Percentiles rank a stretch among this genome's conserved stretches.
Evolutionary conservation across 2,113 vertebrate genomes (phyloP).

Genomic region (Otocyon megalotis): DNA sequence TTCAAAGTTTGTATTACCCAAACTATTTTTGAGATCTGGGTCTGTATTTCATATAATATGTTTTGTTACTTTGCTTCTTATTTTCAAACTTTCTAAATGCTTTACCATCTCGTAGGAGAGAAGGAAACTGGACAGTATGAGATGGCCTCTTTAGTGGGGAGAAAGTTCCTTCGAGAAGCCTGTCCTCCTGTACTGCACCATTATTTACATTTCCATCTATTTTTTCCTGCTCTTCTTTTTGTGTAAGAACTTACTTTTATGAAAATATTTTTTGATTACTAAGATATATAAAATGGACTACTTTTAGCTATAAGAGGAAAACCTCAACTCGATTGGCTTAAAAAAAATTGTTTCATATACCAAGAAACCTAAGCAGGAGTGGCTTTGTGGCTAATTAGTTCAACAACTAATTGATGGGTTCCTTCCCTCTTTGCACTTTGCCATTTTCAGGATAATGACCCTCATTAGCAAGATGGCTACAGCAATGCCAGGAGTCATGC

Average conservation of each 20-base stretch:
- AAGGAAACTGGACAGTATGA: background rate
- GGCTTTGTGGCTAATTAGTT: background rate
- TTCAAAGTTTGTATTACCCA: background rate
- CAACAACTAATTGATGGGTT: background rate
- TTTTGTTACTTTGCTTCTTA: conserved; percentile 10
- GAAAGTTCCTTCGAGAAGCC: background rate
- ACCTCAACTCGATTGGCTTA: background rate
- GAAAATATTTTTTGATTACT: conserved; percentile 26
- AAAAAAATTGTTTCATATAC: background rate
- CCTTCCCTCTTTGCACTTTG: background rate
- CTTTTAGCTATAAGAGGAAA: background rate
- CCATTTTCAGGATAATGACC: background rate
- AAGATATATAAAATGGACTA: background rate
- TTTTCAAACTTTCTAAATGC: background rate
- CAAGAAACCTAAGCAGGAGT: background rate
- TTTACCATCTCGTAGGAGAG: background rate
- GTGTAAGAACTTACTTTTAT: background rate
- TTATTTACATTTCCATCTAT: background rate
- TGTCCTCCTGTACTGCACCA: background rate
- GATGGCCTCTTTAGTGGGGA: background rate
- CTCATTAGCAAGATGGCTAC: background rate
- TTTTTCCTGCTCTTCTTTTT: background rate
- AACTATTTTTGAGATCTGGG: background rate
- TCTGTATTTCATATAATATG: background rate
- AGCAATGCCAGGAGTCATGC: background rate